Conservation (phyloP, 2,113 vertebrate genomes). For the Paramisgurnus dabryanus region DNA sequence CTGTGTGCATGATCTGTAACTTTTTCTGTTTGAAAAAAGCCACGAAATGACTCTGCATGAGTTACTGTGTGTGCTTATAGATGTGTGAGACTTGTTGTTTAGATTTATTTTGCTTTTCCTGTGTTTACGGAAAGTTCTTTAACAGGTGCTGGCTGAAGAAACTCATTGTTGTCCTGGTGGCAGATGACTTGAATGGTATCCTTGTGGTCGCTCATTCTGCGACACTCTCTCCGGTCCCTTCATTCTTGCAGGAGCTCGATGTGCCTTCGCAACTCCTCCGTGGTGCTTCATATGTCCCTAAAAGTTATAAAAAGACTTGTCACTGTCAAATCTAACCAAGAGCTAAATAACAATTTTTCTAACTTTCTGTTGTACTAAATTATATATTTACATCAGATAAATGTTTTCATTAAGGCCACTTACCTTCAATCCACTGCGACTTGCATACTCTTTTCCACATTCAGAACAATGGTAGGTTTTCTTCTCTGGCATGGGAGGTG, state of each 20-base stretch:
- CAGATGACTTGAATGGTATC: conserved; percentile 62
- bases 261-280: conserved; percentile 65
- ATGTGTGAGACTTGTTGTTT: neutral
- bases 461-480: conserved; percentile 78
- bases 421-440: conserved; percentile 78
- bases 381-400: neutral
- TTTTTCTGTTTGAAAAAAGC: neutral
- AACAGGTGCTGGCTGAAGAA: conserved; percentile 72
- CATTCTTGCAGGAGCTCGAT: conserved; percentile 63
- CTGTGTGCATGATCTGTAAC: neutral
- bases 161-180: conserved; percentile 70
- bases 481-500: conserved; percentile 74
- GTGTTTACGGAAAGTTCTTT: conserved; percentile 45
- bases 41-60: neutral
- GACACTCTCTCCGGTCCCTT: conserved; percentile 59
- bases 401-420: conserved; percentile 14
- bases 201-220: conserved; percentile 59
- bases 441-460: conserved; percentile 79
- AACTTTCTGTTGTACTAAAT: neutral
- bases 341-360: no score
- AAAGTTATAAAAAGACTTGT: neutral
- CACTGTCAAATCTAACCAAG: no score
- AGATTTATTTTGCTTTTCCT: no score
- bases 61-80: neutral
- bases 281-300: conserved; percentile 81